Conservation (phyloP, 2,797 vertebrate species). For the Lagorchestes hirsutus region DNA sequence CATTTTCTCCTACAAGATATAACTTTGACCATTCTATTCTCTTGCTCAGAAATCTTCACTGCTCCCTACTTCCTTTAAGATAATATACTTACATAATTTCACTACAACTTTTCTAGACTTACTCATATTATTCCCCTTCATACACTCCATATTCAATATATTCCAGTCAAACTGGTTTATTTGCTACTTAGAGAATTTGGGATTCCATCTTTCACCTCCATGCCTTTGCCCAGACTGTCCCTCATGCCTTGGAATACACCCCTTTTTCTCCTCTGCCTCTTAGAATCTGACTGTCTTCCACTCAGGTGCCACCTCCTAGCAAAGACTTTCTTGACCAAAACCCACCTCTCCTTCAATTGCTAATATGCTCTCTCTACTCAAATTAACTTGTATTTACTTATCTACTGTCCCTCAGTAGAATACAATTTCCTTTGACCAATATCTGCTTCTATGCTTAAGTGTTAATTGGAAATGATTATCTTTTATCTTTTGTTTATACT, state of each 20-base stretch:
- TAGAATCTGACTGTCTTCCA: neutral
- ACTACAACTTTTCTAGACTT: neutral
- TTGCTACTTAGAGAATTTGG: neutral
- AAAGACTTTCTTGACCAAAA: neutral
- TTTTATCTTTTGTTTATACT: neutral
- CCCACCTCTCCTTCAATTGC: neutral
- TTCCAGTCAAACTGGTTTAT: neutral
- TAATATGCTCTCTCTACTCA: neutral
- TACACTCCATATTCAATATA: neutral
- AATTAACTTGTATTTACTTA: neutral
- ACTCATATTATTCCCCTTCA: neutral
- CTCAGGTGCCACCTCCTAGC: neutral
- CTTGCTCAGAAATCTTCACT: neutral
- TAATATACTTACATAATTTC: neutral
- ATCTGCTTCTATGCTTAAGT: neutral
- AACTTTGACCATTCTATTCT: neutral
- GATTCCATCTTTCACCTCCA: neutral
- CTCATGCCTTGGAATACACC: neutral
- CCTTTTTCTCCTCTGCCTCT: neutral
- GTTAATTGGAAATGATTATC: neutral
- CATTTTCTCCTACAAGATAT: neutral
- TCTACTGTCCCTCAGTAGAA: neutral
- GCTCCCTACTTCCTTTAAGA: neutral
- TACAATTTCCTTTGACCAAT: neutral
- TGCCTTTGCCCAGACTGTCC: neutral